Base-by-base conservation (phyloP, 2,888 invertebrate species). In the Xestia xanthographa region DNA sequence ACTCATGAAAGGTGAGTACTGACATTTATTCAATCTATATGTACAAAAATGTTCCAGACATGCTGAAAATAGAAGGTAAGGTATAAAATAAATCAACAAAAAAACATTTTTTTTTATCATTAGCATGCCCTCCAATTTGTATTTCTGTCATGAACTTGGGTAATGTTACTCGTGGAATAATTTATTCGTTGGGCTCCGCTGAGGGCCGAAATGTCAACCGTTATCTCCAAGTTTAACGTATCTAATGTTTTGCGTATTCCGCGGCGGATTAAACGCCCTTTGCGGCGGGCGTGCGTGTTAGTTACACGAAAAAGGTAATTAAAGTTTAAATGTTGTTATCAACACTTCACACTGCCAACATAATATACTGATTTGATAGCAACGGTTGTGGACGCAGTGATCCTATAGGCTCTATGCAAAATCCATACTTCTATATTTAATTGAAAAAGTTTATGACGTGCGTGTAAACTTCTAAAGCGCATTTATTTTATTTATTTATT, bases 111-210 rank as follows among this genome's bases (percentile, higher is more conserved):
- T 34, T 34, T 34, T 5, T 4, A 34, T 34, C 34, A 34, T 34
- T 34, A 80, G 72, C 77, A 77, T 77, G 73, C 43, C 50, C 63
- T 68, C 67, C 77, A 82, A 89, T 89, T 85, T 85, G 86, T 89
- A 90, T 90, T 90, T 88, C 81, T 76, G 83, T 85, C 88, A 83
- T 85, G 84, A 81, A 81, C 83, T 83, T 66, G 80, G 78, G 79
- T 82, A 76, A 87, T 86, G 87, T 87, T 88, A 90, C 86, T 85
- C 77, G 88, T 86, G 85, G 84, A 87, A 88, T 87, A 87, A 90
- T 90, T 88, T 88, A 87, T 88, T 80, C 65, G 41, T 73, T 69
- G 66, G 77, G 75, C 56, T 74, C 58, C 69, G 79, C 66, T 58
- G 66, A 83, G 83, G 75, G 77, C 74, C 58, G 56, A 75, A 77